phyloP scores from a whole-genome alignment of 2,797 vertebrate genomes.

The Oreortyx pictus region DNA sequence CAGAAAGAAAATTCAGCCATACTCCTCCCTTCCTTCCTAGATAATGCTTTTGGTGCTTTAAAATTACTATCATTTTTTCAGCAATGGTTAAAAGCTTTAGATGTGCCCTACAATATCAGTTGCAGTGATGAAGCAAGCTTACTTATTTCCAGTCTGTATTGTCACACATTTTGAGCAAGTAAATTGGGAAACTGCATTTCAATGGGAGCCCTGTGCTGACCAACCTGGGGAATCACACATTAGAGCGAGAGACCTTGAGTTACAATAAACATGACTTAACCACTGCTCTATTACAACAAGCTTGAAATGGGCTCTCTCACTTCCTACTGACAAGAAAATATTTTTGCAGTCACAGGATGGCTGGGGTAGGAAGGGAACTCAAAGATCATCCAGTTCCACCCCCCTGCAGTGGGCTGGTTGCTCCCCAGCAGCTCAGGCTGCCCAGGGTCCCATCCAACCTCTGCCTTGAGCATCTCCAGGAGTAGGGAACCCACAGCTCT shows the following conservation, averaged over 20 bases:
- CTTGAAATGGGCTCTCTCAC: slow-evolving; percentile 51
- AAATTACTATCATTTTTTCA: neutral
- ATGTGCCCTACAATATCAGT: neutral
- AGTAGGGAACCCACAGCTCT: neutral
- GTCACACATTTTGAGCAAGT: neutral
- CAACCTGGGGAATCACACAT: slow-evolving; percentile 50
- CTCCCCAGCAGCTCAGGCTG: neutral
- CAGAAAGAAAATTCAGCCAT: neutral
- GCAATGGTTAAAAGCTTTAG: neutral
- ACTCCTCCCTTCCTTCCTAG: neutral
- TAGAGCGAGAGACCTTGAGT: slow-evolving; percentile 45
- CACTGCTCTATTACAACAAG: slow-evolving; percentile 46
- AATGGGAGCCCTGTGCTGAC: neutral
- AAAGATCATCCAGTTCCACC: neutral
- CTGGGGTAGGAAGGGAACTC: neutral
- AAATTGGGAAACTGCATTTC: neutral
- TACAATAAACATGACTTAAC: slow-evolving; percentile 38
- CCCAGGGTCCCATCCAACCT: neutral
- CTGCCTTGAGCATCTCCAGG: neutral
- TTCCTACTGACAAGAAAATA: slow-evolving; percentile 28
- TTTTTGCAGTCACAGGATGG: neutral
- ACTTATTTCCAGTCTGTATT: neutral
- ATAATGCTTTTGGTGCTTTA: neutral
- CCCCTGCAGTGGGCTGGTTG: neutral
- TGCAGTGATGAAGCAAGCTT: neutral